Base-by-base conservation (phyloP, 2,797 vertebrate species). In the Sebastes hubbsi region DNA sequence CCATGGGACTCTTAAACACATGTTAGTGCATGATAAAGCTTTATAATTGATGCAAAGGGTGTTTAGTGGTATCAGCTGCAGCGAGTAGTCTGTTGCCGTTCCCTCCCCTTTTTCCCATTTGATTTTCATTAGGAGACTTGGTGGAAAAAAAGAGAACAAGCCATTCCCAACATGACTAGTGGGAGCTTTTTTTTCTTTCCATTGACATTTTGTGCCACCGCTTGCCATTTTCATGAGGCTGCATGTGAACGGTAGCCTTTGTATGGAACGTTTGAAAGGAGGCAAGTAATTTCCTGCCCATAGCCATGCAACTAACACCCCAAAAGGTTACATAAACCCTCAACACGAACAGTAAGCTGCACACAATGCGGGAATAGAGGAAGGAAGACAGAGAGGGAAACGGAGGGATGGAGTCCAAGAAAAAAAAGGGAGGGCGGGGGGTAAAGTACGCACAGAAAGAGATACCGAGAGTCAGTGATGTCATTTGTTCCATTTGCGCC, bases 401-500 rank as follows among this genome's bases (percentile, higher is more conserved):
- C 25, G 58, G 62, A 73, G 73, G 69, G 77, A 75, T 78, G 54
- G 70, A 75, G 75, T 67, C 52, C 12, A 75, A 67, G 16, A 55
- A 79, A 83, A 77, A 62, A n/a, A 54, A 8, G 69, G 25, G 66
- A 32, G 29, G 24, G 72, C 75, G 78, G 77, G n/a, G 59, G 54
- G 68, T 22, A 42, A 22, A 70, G 84, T 60, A 78, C 32, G 62
- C 86, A 86, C 80, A 91, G 83, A 90, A 74, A 83, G 80, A 93
- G 93, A 95, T 94, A 94, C 89, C 69, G 34, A 25, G 74, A 90
- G 86, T 69, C 80, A 62, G 81, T 96, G 94, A 95, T 94, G 94
- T 96, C 89, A 96, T 95, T 94, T 94, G 88, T 95, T 95, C 95
- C 94, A 94, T 54, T 85, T 84, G 82, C 89, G 91, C 81, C 86